Percentiles rank a stretch among this genome's conserved stretches.
phyloP scores from a whole-genome alignment of 2,113 vertebrate genomes.

The Chaetura pelagica region DNA sequence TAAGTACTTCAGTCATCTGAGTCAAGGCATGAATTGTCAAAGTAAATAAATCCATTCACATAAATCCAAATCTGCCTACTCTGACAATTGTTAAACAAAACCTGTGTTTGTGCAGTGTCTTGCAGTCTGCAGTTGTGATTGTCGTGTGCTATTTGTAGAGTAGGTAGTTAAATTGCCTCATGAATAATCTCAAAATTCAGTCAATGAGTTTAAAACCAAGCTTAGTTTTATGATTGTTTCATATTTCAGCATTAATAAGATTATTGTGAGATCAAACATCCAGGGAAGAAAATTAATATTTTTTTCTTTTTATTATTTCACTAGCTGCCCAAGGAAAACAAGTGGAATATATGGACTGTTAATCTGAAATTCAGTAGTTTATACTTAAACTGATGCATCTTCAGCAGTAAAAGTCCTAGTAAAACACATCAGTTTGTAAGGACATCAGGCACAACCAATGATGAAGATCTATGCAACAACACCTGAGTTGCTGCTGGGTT shows the following conservation, averaged over 20 bases:
- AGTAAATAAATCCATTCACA: not conserved
- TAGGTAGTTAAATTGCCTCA: not conserved
- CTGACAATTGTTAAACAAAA: not conserved
- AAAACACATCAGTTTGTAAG: not conserved
- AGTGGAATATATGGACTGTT: not conserved
- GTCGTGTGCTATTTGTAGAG: not conserved
- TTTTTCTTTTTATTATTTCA: not conserved
- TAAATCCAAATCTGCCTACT: not conserved
- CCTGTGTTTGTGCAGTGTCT: not conserved
- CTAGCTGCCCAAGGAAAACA: not conserved
- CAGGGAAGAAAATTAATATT: not conserved
- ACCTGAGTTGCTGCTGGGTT: not conserved
- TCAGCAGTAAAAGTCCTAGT: not conserved
- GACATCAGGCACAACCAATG: not conserved
- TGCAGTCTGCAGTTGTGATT: not conserved
- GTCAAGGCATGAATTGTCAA: not conserved
- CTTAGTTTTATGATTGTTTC: not conserved
- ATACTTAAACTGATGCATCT: not conserved
- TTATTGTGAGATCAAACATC: not conserved
- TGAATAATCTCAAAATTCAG: not conserved
- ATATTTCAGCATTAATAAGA: not conserved
- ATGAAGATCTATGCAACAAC: not conserved
- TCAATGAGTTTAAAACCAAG: not conserved
- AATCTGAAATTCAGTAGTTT: not conserved
- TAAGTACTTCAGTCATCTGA: not conserved